phyloP scores from a whole-genome alignment of 2,797 vertebrate genomes.

The Hapalemur alaotrensis region DNA sequence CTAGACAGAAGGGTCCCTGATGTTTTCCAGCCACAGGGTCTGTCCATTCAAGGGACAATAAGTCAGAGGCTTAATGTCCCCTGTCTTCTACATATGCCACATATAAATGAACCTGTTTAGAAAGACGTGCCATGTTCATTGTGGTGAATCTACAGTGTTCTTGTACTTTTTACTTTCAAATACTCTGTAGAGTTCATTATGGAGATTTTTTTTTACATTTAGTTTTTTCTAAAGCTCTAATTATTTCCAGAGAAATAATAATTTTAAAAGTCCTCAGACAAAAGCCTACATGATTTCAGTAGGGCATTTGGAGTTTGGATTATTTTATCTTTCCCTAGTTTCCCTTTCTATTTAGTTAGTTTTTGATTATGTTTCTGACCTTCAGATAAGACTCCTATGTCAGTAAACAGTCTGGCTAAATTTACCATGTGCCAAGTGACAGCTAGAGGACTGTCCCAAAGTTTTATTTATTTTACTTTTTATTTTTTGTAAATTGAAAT shows the following conservation, averaged over 20 bases:
- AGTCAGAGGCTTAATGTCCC: background rate
- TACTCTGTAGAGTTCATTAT: background rate
- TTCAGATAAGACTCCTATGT: constrained; percentile 51
- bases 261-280: constrained; percentile 3
- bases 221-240: background rate
- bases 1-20: background rate
- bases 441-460: background rate
- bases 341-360: constrained; percentile 25
- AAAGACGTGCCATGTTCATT: background rate
- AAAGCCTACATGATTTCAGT: background rate
- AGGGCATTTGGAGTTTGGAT: background rate
- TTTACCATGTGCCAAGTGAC: constrained; percentile 50
- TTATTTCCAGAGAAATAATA: constrained; percentile 31
- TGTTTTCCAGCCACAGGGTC: background rate
- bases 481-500: constrained; percentile 23
- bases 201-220: background rate
- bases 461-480: constrained; percentile 55
- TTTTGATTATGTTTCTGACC: constrained; percentile 71
- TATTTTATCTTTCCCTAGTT: constrained; percentile 20
- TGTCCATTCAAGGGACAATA: background rate
- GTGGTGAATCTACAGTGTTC: background rate
- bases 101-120: background rate
- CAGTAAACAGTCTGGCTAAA: constrained; percentile 63
- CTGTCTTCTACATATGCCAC: background rate
- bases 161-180: background rate